Evolutionary conservation across 2,797 vertebrate species (phyloP), one percentile per base, ranked within the genome.

Genomic region (Melanotaenia parkinsoni): DNA sequence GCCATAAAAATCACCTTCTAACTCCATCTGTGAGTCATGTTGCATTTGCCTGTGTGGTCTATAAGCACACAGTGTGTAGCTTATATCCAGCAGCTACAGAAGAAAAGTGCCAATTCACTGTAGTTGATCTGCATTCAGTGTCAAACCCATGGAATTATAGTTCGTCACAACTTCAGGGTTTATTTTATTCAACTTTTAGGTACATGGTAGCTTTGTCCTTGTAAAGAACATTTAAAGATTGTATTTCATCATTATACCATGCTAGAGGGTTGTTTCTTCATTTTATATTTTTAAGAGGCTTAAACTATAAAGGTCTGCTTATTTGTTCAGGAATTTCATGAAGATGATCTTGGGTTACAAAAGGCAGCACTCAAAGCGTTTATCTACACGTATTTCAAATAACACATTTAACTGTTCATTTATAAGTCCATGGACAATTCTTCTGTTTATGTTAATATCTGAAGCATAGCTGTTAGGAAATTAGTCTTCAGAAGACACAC

Each of bases 281-380:
- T 74, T 86, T 87, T 74, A 77, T 73, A 47, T 47, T 30, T 72
- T 66, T 82, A 83, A 86, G 74, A 87, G 67, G 74, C 74, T 82
- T 83, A 77, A 18, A 3, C 30, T 58, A 50, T 58, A 24, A 7
- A 63, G 22, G 20, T 66, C 71, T 14, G 37, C 14, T 70, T 81
- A 60, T 82, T 82, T 82, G 75, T 62, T 63, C 57, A 69, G 14
- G 57, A 62, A 84, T 73, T 14, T 40, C 67, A 86, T 50, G 20
- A 50, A 50, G 47, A 3, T 50, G 13, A n/a, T 11, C 8, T n/a
- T n/a, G 20, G n/a, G 11, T 22, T n/a, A 22, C 8, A 22, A 50
- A 7, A 50, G n/a, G 7, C n/a, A 50, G 20, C 20, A 50, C 6
- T 50, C 8, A 50, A 50, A 22, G 47, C 22, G 47, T 50, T n/a